Conservation (phyloP, 2,113 vertebrate species). For the Sphyrna mokarran region DNA sequence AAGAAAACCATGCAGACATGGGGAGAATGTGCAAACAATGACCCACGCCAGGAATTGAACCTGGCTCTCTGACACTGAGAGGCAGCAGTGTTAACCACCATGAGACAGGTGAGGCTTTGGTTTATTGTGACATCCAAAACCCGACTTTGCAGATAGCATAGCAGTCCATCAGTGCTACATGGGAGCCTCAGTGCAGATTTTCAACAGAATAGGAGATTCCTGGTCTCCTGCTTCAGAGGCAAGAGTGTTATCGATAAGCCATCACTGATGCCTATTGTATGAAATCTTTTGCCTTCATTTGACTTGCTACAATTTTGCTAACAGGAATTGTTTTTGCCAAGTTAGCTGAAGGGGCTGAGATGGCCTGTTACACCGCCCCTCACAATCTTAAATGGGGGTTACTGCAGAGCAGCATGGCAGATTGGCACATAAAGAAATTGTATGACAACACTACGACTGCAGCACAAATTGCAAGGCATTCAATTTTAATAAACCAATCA, state of each 20-base stretch:
- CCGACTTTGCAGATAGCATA: neutral
- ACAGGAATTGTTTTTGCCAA: neutral
- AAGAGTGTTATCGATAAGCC: neutral
- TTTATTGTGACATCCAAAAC: neutral
- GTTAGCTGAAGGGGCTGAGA: neutral
- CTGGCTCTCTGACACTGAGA: too few species aligned
- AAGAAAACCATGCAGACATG: too few species aligned
- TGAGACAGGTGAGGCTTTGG: neutral
- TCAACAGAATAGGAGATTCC: neutral
- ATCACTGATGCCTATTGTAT: neutral
- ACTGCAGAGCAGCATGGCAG: neutral
- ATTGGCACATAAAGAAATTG: slow-evolving; percentile 3
- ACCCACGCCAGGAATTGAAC: too few species aligned
- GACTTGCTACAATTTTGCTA: neutral
- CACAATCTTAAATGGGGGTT: neutral
- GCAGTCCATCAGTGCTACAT: neutral
- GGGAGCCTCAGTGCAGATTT: neutral
- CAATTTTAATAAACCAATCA: neutral
- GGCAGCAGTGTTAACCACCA: too few species aligned
- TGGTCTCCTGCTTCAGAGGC: neutral
- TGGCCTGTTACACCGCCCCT: neutral
- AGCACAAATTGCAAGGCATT: neutral
- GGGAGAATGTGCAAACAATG: too few species aligned
- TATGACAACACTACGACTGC: neutral
- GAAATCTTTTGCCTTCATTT: neutral